phyloP scores from a whole-genome alignment of 2,888 invertebrate genomes.

The Orthosia gothica region DNA sequence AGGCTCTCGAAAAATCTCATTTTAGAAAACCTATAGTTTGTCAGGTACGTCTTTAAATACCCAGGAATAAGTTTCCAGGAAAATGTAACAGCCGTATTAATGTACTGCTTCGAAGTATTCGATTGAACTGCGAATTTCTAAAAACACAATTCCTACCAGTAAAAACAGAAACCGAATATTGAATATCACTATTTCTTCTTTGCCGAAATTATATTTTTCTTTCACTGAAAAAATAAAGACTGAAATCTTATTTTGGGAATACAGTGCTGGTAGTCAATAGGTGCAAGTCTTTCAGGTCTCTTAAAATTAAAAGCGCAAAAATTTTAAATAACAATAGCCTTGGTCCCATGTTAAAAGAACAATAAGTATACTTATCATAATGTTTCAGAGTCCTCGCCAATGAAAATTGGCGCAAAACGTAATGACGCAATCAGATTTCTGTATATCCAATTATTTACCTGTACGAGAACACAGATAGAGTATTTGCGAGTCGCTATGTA shows the following conservation, averaged over 20 bases:
- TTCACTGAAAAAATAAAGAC: background rate
- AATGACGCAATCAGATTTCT: slow-evolving; percentile 70
- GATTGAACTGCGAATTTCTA: background rate
- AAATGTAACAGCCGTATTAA: background rate
- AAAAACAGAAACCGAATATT: slow-evolving; percentile 11
- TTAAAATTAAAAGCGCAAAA: background rate
- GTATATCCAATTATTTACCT: slow-evolving; percentile 79
- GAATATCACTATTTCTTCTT: background rate
- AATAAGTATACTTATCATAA: slow-evolving; percentile 26
- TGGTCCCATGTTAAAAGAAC: background rate
- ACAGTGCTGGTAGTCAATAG: background rate
- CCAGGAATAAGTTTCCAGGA: slow-evolving; percentile 3
- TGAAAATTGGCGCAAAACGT: slow-evolving; percentile 66
- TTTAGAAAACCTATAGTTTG: too few species aligned
- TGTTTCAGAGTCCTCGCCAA: slow-evolving; percentile 37
- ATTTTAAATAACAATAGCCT: background rate
- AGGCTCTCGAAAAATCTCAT: background rate
- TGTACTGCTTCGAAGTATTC: slow-evolving; percentile 1
- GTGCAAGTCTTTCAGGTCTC: background rate
- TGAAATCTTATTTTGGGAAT: background rate
- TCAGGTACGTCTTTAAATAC: background rate
- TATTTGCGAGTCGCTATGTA: slow-evolving; percentile 74
- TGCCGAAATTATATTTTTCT: background rate
- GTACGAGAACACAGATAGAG: slow-evolving; percentile 68
- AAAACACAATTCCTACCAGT: background rate